Percentiles rank a stretch among this genome's conserved stretches.
phyloP scores from a whole-genome alignment of 2,113 vertebrate genomes.

The Poecile atricapillus region DNA sequence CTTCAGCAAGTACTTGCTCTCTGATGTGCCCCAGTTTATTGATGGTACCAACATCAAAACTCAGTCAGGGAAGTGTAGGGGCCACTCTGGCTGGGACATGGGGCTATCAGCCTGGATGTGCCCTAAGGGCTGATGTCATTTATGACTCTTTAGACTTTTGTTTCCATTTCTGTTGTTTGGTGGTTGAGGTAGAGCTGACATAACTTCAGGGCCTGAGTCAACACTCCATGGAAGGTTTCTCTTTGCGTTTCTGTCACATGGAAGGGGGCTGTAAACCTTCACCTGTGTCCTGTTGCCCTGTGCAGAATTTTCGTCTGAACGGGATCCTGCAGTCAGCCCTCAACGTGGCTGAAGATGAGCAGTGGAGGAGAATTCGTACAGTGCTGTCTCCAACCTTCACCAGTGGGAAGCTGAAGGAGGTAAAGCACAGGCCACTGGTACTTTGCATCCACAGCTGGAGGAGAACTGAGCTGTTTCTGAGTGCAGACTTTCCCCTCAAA shows the following conservation, averaged over 20 bases:
- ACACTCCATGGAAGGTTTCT: fast-evolving
- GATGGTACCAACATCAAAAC: neutral
- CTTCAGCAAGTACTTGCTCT: neutral
- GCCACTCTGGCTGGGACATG: neutral
- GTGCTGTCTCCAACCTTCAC: slow-evolving; percentile 74
- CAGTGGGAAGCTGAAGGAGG: slow-evolving; percentile 74
- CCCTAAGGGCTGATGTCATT: neutral
- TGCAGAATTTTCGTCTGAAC: slow-evolving; percentile 57
- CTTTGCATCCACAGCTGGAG: neutral
- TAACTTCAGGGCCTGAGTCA: neutral
- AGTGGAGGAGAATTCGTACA: slow-evolving; percentile 70
- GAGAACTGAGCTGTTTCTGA: neutral
- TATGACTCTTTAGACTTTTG: neutral
- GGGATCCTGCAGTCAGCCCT: slow-evolving; percentile 50
- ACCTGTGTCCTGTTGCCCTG: neutral
- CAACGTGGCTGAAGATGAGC: slow-evolving; percentile 23
- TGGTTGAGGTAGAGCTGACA: neutral
- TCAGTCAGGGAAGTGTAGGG: neutral
- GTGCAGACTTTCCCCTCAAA: neutral
- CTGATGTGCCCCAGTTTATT: neutral
- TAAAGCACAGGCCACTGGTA: neutral
- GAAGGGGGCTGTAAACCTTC: neutral
- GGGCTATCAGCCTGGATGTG: neutral
- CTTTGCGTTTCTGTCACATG: neutral
- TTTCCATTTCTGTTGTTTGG: neutral